A percentile compares a stretch with the other conserved stretches of the same genome.
Evolutionary conservation across 2,113 vertebrate genomes (phyloP).

Genomic region (Lepidothrix coronata): DNA sequence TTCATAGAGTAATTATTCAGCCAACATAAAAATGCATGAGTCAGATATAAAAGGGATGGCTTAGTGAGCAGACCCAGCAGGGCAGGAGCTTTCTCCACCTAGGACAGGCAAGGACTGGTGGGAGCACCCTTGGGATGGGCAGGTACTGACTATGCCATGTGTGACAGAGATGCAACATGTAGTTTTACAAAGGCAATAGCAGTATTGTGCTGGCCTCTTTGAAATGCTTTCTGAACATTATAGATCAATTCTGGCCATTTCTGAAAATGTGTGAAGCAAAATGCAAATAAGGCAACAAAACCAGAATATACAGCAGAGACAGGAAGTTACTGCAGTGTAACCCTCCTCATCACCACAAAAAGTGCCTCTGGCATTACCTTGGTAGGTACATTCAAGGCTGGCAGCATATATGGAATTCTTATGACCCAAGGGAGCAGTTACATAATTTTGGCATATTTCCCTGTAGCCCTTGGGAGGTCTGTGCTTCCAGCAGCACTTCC

Average conservation of each 20-base stretch:
- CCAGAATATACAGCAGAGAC: background rate
- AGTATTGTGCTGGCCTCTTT: background rate
- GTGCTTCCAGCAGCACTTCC: background rate
- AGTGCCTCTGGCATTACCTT: background rate
- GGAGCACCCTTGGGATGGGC: accelerated
- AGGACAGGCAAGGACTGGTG: background rate
- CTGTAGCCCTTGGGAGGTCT: background rate
- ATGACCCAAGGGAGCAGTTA: background rate
- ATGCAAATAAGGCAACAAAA: background rate
- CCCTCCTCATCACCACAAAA: background rate
- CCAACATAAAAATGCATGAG: background rate
- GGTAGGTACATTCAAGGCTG: background rate
- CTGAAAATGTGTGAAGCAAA: background rate
- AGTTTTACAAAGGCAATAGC: background rate
- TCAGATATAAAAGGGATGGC: background rate
- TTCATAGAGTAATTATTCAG: background rate
- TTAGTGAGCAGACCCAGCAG: background rate
- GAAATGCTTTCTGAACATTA: background rate
- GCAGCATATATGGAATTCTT: background rate
- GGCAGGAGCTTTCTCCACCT: background rate
- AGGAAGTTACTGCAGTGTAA: background rate
- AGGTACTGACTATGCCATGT: background rate
- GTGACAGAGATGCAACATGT: background rate
- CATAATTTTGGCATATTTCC: background rate
- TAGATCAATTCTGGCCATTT: background rate